Percentiles rank a stretch among this genome's conserved stretches.
These are phyloP conservation scores for Torymus tubicola DNA, from an alignment of 2,888 invertebrate genomes.

Conservation along the genomic window DNA sequence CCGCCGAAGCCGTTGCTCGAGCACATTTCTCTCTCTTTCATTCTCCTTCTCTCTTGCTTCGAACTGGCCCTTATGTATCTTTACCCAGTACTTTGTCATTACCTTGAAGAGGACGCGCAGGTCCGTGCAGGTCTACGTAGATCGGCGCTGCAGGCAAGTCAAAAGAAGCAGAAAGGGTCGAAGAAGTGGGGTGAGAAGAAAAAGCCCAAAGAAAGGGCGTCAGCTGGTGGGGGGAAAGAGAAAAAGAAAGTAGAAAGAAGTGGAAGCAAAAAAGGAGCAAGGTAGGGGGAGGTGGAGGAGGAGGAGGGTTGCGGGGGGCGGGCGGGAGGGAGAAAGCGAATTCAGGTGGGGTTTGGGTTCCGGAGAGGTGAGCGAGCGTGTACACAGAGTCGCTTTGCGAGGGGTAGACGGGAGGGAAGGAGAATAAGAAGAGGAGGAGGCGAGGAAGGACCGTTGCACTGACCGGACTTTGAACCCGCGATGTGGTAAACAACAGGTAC, in stretches of 20 bases:
- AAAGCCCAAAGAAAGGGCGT: background rate
- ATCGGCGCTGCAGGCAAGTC: background rate
- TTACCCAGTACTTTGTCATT: conserved; percentile 38
- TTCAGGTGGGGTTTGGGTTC: background rate
- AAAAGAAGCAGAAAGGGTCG: background rate
- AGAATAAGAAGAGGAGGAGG: conserved; percentile 22
- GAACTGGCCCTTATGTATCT: background rate
- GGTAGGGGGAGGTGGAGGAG: conserved; percentile 23
- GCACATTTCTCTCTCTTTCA: too few species aligned
- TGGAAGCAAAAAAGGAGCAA: background rate
- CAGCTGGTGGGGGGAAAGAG: background rate
- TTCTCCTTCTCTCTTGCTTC: background rate
- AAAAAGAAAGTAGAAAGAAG: conserved; percentile 19
- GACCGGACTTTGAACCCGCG: conserved; percentile 75
- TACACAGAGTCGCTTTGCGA: too few species aligned
- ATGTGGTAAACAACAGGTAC: conserved; percentile 75
- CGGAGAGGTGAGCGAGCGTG: conserved; percentile 14
- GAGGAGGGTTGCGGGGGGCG: conserved; percentile 23
- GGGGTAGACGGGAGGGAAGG: conserved; percentile 7
- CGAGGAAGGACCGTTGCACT: conserved; percentile 68
- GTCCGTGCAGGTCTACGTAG: background rate
- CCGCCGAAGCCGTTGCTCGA: background rate
- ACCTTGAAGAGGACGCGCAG: conserved; percentile 46
- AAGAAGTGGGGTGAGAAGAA: background rate
- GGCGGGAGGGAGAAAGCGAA: background rate